These are phyloP conservation scores for Paralichthys olivaceus DNA, from an alignment of 2,113 vertebrate species.

Conservation along the genomic window DNA sequence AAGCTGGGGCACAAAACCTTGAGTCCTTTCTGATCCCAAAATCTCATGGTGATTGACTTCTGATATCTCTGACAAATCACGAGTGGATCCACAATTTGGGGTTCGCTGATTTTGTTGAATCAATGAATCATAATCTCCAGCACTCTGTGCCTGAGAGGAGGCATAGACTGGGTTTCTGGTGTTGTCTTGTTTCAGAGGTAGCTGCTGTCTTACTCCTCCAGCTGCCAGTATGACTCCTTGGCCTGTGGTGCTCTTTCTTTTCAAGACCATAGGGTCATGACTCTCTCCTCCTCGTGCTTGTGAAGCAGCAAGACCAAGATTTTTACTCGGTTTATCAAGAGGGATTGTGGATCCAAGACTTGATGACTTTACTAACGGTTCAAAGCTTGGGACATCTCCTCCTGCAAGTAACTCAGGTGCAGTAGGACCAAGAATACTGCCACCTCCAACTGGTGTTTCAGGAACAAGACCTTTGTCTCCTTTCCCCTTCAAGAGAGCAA, in stretches of 20 bases:
- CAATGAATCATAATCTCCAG: constrained; percentile 7
- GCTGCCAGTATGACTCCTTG: constrained; percentile 18
- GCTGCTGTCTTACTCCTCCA: neutral
- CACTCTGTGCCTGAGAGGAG: constrained; percentile 7
- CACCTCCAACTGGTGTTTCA: constrained; percentile 18
- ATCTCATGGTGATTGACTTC: constrained; percentile 13
- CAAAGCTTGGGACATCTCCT: constrained; percentile 26
- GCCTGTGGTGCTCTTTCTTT: constrained; percentile 3
- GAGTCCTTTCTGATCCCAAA: constrained; percentile 32
- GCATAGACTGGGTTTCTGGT: constrained; percentile 10
- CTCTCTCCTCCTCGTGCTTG: constrained; percentile 10
- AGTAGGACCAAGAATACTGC: neutral
- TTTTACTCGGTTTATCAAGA: constrained; percentile 24
- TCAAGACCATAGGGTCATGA: neutral
- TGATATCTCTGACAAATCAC: constrained; percentile 9
- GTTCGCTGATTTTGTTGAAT: constrained; percentile 7
- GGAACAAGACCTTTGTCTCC: constrained; percentile 12
- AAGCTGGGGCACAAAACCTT: neutral
- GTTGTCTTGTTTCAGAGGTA: constrained; percentile 31
- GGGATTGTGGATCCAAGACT: constrained; percentile 13
- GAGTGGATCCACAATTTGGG: constrained; percentile 33
- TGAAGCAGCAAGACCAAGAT: constrained; percentile 13
- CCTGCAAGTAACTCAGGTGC: constrained; percentile 35
- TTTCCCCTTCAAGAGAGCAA: constrained; percentile 17
- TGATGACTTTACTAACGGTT: constrained; percentile 16